Evolutionary conservation across 35 echinoderm and acorn worm species (phyloP).

Genomic region (Hemicentrotus pulcherrimus): DNA sequence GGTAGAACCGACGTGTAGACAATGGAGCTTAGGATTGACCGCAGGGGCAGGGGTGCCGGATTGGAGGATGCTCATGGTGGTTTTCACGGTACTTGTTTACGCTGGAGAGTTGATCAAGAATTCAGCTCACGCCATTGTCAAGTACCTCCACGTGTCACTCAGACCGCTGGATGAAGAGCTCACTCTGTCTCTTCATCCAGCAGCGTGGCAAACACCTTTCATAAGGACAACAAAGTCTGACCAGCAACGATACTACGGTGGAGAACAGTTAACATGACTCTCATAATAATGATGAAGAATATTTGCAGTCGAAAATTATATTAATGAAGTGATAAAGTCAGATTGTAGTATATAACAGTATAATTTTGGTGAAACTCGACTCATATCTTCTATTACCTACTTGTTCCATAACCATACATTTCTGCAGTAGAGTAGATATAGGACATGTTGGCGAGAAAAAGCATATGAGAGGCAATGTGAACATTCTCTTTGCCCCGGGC

Average conservation of each 20-base stretch:
- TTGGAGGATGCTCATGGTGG: neutral
- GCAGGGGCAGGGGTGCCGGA: neutral
- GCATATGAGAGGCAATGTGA: neutral
- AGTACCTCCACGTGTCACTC: neutral
- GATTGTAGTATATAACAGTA: no score
- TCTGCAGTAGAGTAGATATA: no score
- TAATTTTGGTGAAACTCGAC: no score
- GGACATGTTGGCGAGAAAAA: no score
- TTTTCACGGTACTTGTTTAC: conserved; percentile 18
- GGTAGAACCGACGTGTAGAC: neutral
- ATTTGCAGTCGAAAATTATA: no score
- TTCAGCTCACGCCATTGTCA: neutral
- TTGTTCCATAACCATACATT: no score
- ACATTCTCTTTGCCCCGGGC: neutral
- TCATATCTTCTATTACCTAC: no score
- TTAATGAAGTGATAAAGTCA: no score
- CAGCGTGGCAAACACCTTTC: neutral
- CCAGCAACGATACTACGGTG: neutral
- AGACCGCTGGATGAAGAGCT: neutral
- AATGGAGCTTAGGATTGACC: neutral
- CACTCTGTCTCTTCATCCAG: neutral
- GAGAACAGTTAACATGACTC: no score
- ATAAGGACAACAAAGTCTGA: neutral
- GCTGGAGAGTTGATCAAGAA: neutral
- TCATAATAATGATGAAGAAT: no score